These are phyloP conservation scores for Tyrannus savana DNA, from an alignment of 2,113 vertebrate genomes.

Conservation along the genomic window DNA sequence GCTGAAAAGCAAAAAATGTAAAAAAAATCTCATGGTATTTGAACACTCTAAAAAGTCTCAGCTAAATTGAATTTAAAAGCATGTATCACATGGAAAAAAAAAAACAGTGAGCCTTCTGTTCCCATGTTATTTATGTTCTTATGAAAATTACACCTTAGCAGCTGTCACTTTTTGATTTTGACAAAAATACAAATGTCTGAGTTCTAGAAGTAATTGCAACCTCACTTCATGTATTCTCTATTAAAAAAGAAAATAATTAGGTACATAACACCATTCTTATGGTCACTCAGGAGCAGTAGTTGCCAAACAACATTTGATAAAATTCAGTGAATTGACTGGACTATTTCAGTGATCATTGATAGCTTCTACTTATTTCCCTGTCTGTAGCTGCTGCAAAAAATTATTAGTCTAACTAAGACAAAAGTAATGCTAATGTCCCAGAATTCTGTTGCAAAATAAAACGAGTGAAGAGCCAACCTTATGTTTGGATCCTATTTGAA, in stretches of 20 bases:
- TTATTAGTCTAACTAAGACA: slow-evolving; percentile 46
- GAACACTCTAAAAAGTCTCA: neutral
- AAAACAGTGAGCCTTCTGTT: neutral
- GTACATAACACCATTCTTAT: neutral
- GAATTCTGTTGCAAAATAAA: slow-evolving; percentile 55
- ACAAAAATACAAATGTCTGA: neutral
- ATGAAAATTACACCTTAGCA: neutral
- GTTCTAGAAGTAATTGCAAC: neutral
- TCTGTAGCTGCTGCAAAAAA: slow-evolving; percentile 10
- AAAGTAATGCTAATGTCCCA: slow-evolving; percentile 50
- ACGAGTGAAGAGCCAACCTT: slow-evolving; percentile 43
- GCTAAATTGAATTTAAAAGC: neutral
- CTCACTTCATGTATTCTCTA: neutral
- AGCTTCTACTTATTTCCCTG: neutral
- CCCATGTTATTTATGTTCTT: neutral
- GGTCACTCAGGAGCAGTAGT: neutral
- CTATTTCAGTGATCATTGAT: slow-evolving; percentile 9
- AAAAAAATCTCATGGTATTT: neutral
- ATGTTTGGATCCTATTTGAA: slow-evolving; percentile 59
- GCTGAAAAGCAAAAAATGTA: neutral
- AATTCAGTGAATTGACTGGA: neutral
- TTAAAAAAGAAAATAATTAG: neutral
- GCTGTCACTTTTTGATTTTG: neutral
- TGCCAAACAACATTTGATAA: neutral
- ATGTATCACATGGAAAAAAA: neutral